phyloP scores from a whole-genome alignment of 64 coral and sea anemone genomes.

The Acropora yongei region DNA sequence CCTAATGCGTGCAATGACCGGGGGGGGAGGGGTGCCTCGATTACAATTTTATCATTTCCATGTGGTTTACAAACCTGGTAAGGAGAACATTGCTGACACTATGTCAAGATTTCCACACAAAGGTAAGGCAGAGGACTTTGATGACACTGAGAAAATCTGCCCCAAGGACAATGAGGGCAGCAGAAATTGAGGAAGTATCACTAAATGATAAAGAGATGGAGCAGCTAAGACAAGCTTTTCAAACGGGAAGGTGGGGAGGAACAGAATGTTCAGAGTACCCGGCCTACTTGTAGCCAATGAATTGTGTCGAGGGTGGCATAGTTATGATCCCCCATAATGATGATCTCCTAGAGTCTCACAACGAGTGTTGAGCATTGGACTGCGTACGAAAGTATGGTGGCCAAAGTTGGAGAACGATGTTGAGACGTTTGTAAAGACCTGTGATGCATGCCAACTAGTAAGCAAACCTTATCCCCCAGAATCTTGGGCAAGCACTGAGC shows the following conservation, averaged over 20 bases:
- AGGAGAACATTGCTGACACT: background rate
- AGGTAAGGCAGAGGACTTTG: no score
- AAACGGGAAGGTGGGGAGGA: slow-evolving; percentile 14
- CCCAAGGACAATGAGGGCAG: slow-evolving; percentile 15
- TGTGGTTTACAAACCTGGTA: background rate
- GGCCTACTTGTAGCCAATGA: background rate
- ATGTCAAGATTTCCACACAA: background rate
- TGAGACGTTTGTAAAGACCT: background rate
- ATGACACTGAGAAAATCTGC: background rate
- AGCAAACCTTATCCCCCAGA: background rate
- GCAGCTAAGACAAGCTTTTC: background rate
- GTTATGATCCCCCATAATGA: slow-evolving; percentile 41
- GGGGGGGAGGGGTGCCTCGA: background rate
- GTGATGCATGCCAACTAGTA: slow-evolving; percentile 14
- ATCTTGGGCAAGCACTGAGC: no score
- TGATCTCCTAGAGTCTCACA: slow-evolving; percentile 3
- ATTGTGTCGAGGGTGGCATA: slow-evolving; percentile 14
- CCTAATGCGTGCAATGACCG: background rate
- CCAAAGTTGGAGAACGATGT: background rate
- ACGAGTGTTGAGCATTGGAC: background rate
- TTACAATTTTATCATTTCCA: slow-evolving; percentile 28
- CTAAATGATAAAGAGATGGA: slow-evolving; percentile 18
- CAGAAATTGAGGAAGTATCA: slow-evolving; percentile 63
- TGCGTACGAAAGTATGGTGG: no score
- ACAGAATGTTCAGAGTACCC: background rate